Evolutionary conservation across 1,140 invertebrate species (phyloP).

Genomic region (Leptoteleia sp.): DNA sequence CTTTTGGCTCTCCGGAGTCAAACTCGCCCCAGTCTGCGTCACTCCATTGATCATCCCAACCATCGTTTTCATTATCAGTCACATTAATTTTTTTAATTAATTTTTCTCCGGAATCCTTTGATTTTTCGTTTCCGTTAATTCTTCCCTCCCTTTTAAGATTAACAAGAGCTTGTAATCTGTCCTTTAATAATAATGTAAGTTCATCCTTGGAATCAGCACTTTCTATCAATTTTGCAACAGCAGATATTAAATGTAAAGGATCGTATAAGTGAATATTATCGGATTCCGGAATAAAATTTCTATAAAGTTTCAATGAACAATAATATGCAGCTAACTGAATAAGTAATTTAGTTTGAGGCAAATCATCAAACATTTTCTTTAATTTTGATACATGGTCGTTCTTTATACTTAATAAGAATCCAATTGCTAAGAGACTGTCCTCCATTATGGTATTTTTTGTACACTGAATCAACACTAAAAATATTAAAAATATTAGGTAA

Average conservation of each 20-base stretch:
- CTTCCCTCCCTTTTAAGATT: conserved; percentile 11
- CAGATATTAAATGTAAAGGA: conserved; percentile 71
- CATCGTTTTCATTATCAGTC: conserved; percentile 20
- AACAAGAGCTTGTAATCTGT: conserved; percentile 27
- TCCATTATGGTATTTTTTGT: conserved; percentile 73
- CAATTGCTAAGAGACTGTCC: conserved; percentile 76
- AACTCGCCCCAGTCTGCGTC: conserved; percentile 72
- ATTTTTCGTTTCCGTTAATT: background rate
- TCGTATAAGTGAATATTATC: conserved; percentile 68
- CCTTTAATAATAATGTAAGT: conserved; percentile 24
- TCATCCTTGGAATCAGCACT: conserved; percentile 55
- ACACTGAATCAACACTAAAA: conserved; percentile 77
- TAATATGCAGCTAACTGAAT: conserved; percentile 75
- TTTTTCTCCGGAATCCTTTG: conserved; percentile 8
- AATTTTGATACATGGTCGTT: conserved; percentile 57
- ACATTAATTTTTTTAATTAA: conserved; percentile 4
- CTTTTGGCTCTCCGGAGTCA: conserved; percentile 31
- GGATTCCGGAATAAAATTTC: conserved; percentile 54
- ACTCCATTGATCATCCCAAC: conserved; percentile 59
- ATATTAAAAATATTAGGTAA: conserved; percentile 13
- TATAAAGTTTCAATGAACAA: conserved; percentile 73
- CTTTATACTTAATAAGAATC: conserved; percentile 75
- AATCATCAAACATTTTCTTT: conserved; percentile 69
- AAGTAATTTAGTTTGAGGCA: conserved; percentile 70
- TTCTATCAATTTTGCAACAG: conserved; percentile 50